Percentiles rank a stretch among this genome's conserved stretches.
phyloP scores from a whole-genome alignment of 2,797 vertebrate species.

The Coendou prehensilis region DNA sequence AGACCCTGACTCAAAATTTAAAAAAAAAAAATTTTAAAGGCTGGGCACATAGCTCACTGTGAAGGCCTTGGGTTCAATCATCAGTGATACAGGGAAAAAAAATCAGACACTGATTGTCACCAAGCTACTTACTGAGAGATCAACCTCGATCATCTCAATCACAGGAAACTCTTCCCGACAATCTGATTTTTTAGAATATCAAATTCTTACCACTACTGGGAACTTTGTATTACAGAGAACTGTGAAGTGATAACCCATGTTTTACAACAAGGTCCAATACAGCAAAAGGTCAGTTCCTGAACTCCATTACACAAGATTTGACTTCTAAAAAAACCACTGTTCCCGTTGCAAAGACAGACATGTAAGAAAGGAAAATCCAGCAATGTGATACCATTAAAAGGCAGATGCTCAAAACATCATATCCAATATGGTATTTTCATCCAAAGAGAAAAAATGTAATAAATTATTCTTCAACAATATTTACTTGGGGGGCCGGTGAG shows the following conservation, averaged over 20 bases:
- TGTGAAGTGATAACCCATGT: background rate
- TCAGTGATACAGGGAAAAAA: background rate
- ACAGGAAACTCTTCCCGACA: background rate
- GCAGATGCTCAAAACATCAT: slow-evolving; percentile 30
- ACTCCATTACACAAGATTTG: background rate
- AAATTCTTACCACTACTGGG: background rate
- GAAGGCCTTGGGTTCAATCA: background rate
- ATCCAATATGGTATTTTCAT: slow-evolving; percentile 20
- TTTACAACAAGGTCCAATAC: background rate
- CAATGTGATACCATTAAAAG: background rate
- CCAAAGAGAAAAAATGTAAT: slow-evolving; percentile 28
- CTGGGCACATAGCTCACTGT: background rate
- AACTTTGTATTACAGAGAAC: slow-evolving; percentile 31
- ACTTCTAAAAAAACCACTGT: slow-evolving; percentile 35
- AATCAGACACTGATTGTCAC: background rate
- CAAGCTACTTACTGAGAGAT: background rate
- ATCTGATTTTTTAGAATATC: background rate
- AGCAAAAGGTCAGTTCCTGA: slow-evolving; percentile 17
- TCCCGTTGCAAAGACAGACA: slow-evolving; percentile 24
- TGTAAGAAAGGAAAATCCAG: background rate
- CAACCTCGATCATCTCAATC: slow-evolving; percentile 38
- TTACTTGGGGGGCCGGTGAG: too few species aligned
- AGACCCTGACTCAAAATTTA: background rate
- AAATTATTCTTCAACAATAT: slow-evolving; percentile 34
- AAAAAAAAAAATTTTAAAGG: background rate